These are phyloP conservation scores for Brachionichthys hirsutus DNA, from an alignment of 2,113 vertebrate species.

Conservation along the genomic window DNA sequence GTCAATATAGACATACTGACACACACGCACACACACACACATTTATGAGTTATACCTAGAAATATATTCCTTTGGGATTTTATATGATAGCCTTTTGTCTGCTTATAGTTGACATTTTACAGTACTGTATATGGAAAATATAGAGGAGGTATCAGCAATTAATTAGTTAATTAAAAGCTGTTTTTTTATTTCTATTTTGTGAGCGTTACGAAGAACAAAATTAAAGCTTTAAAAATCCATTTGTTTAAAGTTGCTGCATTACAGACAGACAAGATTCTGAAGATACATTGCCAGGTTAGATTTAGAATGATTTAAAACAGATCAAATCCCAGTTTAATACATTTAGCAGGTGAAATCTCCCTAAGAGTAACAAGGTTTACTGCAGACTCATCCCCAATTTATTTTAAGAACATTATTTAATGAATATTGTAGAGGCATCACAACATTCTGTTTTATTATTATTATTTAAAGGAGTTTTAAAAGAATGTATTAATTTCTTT, in stretches of 20 bases:
- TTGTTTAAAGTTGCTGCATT: neutral
- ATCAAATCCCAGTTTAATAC: too few species aligned
- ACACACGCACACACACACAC: too few species aligned
- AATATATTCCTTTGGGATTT: neutral
- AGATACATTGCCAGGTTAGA: constrained; percentile 7
- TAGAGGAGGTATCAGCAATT: neutral
- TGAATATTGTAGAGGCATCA: constrained; percentile 7
- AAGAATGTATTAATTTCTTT: constrained; percentile 26
- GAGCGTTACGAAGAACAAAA: neutral
- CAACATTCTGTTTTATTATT: constrained; percentile 32
- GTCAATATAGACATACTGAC: constrained; percentile 25
- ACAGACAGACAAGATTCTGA: neutral
- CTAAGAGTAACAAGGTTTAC: constrained; percentile 5
- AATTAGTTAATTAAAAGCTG: neutral
- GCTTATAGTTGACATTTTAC: neutral
- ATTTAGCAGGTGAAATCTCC: too few species aligned
- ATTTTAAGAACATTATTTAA: too few species aligned
- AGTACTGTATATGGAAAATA: neutral
- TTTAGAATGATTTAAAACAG: constrained; percentile 37
- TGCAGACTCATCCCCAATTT: constrained; percentile 1
- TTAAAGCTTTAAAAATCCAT: neutral
- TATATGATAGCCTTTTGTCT: neutral
- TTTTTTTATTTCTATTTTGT: neutral
- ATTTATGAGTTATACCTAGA: neutral
- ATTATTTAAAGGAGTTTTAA: too few species aligned